These are phyloP conservation scores for Sus cebifrons DNA, from an alignment of 2,797 vertebrate species.

Conservation along the genomic window DNA sequence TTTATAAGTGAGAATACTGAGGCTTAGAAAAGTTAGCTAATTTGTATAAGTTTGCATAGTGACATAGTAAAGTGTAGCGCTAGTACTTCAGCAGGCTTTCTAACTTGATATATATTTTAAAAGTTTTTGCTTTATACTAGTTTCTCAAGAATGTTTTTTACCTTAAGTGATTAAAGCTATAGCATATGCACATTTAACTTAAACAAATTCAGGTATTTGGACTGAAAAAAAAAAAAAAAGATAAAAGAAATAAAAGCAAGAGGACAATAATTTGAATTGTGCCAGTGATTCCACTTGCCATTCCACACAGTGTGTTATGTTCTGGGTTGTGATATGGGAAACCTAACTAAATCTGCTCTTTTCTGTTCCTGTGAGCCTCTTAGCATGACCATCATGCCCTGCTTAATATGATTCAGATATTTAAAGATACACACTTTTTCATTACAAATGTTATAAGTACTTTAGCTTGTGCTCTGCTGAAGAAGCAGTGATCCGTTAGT, in stretches of 20 bases:
- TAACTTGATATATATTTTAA: neutral
- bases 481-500: neutral
- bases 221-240: neutral
- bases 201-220: neutral
- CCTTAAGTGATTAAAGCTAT: conserved; percentile 16
- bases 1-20: conserved; percentile 56
- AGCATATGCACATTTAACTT: conserved; percentile 4
- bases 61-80: neutral
- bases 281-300: neutral
- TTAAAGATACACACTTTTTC: conserved; percentile 44
- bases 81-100: neutral
- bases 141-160: conserved; percentile 62
- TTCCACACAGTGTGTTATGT: neutral
- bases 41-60: neutral
- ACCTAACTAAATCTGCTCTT: neutral
- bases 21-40: conserved; percentile 23
- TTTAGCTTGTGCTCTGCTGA: neutral
- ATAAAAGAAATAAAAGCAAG: neutral
- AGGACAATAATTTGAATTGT: neutral
- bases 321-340: neutral
- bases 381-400: neutral
- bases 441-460: neutral
- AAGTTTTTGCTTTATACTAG: neutral
- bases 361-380: neutral
- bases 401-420: neutral